Evolutionary conservation across 2,888 invertebrate species (phyloP).

Genomic region (Xylota sylvarum): DNA sequence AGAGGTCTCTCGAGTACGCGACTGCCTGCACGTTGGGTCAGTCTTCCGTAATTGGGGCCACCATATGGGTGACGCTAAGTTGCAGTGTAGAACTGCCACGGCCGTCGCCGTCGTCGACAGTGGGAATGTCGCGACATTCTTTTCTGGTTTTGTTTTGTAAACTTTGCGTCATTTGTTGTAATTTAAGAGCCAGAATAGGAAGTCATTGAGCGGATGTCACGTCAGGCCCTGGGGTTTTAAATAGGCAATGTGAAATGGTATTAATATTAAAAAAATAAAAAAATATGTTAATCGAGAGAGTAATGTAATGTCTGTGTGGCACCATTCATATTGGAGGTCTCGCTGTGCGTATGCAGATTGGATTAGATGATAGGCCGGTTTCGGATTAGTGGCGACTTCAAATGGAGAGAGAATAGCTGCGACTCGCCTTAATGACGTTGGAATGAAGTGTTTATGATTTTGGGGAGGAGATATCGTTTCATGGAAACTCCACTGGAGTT

Average conservation of each 20-base stretch:
- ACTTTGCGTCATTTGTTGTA: slow-evolving; percentile 68
- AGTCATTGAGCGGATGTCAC: slow-evolving; percentile 70
- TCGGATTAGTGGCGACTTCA: slow-evolving; percentile 32
- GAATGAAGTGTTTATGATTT: not conserved
- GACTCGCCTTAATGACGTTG: slow-evolving; percentile 5
- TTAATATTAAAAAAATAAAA: slow-evolving; percentile 48
- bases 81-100: slow-evolving; percentile 22
- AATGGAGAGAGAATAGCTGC: slow-evolving; percentile 27
- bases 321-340: slow-evolving; percentile 36
- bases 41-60: slow-evolving; percentile 48
- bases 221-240: slow-evolving; percentile 48
- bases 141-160: slow-evolving; percentile 42
- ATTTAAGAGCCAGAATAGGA: slow-evolving; percentile 61
- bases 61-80: slow-evolving; percentile 56
- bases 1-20: slow-evolving; percentile 30
- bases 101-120: not conserved
- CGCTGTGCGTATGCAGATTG: slow-evolving; percentile 35
- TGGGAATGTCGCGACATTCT: slow-evolving; percentile 53
- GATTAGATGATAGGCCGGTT: slow-evolving; percentile 56
- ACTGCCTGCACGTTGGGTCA: slow-evolving; percentile 21
- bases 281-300: slow-evolving; percentile 11
- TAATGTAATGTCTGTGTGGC: slow-evolving; percentile 46
- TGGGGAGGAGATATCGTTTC: not conserved
- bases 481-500: not conserved
- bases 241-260: slow-evolving; percentile 51